Percentiles rank a stretch among this genome's conserved stretches.
These are phyloP conservation scores for Brachionus manjavacas DNA, from an alignment of 1,140 invertebrate genomes.

Conservation along the genomic window DNA sequence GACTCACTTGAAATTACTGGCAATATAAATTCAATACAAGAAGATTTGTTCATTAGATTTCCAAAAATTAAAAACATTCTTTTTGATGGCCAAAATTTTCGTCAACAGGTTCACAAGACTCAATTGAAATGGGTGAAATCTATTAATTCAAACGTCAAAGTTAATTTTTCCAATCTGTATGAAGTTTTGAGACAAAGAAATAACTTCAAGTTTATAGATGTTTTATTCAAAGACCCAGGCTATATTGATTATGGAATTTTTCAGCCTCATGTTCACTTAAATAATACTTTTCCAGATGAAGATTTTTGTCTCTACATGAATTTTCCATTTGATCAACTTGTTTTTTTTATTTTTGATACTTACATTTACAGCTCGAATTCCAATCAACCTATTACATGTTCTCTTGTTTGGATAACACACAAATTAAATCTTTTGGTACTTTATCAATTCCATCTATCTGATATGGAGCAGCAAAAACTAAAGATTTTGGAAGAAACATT, in stretches of 20 bases:
- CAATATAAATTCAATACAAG: background rate
- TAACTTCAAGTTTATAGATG: background rate
- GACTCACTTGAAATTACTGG: background rate
- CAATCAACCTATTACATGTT: background rate
- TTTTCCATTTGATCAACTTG: background rate
- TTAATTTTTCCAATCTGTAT: background rate
- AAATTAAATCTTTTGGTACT: background rate
- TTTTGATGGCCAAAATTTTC: slow-evolving; percentile 6
- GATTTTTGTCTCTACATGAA: background rate
- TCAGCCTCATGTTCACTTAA: background rate
- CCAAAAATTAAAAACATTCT: background rate
- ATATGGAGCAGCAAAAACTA: background rate
- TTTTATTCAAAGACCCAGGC: background rate
- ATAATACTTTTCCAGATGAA: background rate
- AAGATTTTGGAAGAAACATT: background rate
- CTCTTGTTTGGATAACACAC: background rate
- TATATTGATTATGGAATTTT: background rate
- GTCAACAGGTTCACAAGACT: background rate
- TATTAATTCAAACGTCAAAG: background rate
- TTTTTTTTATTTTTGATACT: background rate
- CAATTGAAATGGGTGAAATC: background rate
- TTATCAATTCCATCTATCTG: background rate
- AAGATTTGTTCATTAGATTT: background rate
- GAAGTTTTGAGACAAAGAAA: background rate
- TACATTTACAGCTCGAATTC: background rate